Percentiles rank a stretch among this genome's conserved stretches.
phyloP scores from a whole-genome alignment of 2,113 vertebrate genomes.

The Anser cygnoides region DNA sequence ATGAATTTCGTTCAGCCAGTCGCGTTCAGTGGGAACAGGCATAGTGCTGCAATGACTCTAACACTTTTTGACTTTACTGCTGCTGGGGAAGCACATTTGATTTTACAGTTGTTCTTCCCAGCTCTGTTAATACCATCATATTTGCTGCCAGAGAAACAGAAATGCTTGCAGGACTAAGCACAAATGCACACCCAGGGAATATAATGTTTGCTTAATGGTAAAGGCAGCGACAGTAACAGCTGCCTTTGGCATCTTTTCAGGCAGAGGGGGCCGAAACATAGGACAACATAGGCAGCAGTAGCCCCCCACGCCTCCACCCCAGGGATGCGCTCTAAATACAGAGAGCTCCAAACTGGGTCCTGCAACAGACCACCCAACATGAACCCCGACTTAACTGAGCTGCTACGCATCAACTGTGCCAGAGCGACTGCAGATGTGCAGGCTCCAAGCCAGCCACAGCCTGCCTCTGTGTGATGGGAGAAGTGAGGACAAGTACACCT shows the following conservation, averaged over 20 bases:
- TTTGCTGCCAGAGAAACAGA: neutral
- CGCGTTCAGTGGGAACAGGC: neutral
- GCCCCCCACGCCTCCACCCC: no score
- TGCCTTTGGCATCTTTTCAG: rapidly evolving
- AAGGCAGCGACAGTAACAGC: neutral
- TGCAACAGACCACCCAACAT: rapidly evolving
- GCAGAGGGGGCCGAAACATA: neutral
- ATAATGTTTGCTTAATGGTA: rapidly evolving
- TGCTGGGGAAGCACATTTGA: rapidly evolving
- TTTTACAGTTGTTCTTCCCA: neutral
- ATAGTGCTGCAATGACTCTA: neutral
- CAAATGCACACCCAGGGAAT: rapidly evolving
- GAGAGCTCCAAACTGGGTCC: neutral
- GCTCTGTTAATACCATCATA: neutral
- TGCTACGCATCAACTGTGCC: no score
- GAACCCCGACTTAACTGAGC: neutral
- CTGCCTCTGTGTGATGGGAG: rapidly evolving
- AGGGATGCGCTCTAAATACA: rapidly evolving
- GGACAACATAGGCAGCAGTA: rapidly evolving
- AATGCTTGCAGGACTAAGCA: neutral
- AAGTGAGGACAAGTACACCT: neutral
- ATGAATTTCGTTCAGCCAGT: neutral
- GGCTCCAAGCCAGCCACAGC: neutral
- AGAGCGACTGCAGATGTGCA: neutral
- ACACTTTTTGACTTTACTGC: neutral